Conservation (phyloP, 1,140 invertebrate genomes). For the Saxidomus purpurata region DNA sequence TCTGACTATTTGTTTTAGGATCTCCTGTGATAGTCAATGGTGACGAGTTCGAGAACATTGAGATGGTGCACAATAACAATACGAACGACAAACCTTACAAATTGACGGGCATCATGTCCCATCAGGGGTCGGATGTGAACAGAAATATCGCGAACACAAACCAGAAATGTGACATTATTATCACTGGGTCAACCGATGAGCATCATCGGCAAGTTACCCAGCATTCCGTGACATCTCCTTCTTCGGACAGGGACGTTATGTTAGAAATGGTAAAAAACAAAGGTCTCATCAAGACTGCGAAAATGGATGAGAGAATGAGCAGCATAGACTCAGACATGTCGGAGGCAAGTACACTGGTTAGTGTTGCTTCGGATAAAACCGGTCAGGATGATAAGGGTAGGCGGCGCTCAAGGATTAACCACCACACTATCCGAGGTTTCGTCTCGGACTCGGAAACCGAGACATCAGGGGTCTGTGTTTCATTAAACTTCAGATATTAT, state of each 20-base stretch:
- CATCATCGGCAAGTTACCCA: neutral
- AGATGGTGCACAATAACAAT: slow-evolving; percentile 72
- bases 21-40: slow-evolving; percentile 86
- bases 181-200: slow-evolving; percentile 67
- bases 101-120: neutral
- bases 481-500: neutral
- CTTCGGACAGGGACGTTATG: slow-evolving; percentile 81
- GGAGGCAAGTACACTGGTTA: slow-evolving; percentile 80
- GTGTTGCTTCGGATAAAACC: slow-evolving; percentile 55
- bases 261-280: slow-evolving; percentile 86
- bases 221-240: slow-evolving; percentile 42
- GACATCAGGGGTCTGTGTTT: slow-evolving; percentile 87
- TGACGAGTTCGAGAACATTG: slow-evolving; percentile 86
- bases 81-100: slow-evolving; percentile 35
- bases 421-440: slow-evolving; percentile 93
- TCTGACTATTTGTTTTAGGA: slow-evolving; percentile 73
- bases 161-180: slow-evolving; percentile 82
- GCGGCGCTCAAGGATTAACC: slow-evolving; percentile 86
- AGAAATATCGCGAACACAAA: slow-evolving; percentile 34
- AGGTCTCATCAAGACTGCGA: slow-evolving; percentile 87
- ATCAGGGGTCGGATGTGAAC: slow-evolving; percentile 40
- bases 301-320: slow-evolving; percentile 94
- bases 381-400: slow-evolving; percentile 70
- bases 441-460: slow-evolving; percentile 98
- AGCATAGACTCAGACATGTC: slow-evolving; percentile 96